These are phyloP conservation scores for Pheosia tremula DNA, from an alignment of 2,888 invertebrate genomes.

Conservation along the genomic window DNA sequence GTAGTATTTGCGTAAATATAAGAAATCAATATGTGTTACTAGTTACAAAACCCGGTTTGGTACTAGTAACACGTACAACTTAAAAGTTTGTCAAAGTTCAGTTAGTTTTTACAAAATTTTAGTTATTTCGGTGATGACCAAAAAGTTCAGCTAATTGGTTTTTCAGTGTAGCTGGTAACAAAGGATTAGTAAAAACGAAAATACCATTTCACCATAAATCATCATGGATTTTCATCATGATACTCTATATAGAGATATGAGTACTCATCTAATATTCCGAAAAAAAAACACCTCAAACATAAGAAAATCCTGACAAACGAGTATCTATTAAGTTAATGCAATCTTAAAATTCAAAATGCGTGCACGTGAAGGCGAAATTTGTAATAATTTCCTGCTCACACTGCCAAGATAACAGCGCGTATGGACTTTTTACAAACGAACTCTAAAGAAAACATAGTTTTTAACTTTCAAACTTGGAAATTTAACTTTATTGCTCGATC, in stretches of 20 bases:
- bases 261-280: slow-evolving; percentile 19
- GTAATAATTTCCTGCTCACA: slow-evolving; percentile 43
- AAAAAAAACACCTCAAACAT: not conserved
- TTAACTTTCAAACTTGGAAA: slow-evolving; percentile 13
- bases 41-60: too few species aligned
- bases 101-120: too few species aligned
- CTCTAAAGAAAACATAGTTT: slow-evolving; percentile 59
- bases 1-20: too few species aligned
- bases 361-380: slow-evolving; percentile 31
- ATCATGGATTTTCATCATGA: not conserved
- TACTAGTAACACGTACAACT: too few species aligned
- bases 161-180: too few species aligned
- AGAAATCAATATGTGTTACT: too few species aligned
- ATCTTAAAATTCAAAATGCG: slow-evolving; percentile 42
- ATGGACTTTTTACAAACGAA: slow-evolving; percentile 60
- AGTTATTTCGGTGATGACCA: too few species aligned
- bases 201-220: too few species aligned
- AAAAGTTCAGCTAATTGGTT: too few species aligned
- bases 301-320: not conserved
- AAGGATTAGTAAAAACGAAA: too few species aligned
- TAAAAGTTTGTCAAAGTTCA: too few species aligned
- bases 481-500: slow-evolving; percentile 14
- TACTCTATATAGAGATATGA: too few species aligned
- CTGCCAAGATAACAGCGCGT: slow-evolving; percentile 59
- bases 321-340: slow-evolving; percentile 10